Conservation (phyloP, 2,888 invertebrate genomes). For the Macrophya annulata region DNA sequence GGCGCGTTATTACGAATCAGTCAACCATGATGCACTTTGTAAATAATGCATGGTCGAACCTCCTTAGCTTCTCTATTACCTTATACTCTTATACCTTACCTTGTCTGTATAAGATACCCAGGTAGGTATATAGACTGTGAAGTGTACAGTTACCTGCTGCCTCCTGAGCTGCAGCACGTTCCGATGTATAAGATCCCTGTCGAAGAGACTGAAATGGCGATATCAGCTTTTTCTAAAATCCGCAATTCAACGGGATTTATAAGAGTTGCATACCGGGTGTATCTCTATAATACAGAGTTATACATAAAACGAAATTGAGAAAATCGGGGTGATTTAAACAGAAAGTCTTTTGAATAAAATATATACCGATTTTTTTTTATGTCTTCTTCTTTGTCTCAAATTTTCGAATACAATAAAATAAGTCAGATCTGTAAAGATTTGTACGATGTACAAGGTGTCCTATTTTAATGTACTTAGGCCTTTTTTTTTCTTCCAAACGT, state of each 20-base stretch:
- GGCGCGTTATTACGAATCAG: conserved; percentile 55
- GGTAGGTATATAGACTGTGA: background rate
- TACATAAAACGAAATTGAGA: background rate
- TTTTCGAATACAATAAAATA: too few relatives aligned
- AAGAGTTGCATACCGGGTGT: conserved; percentile 4
- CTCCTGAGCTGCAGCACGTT: conserved; percentile 8
- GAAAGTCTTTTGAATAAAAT: background rate
- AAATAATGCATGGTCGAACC: conserved; percentile 62
- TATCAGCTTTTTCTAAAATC: conserved; percentile 19
- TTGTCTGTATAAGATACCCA: background rate
- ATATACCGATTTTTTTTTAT: too few relatives aligned
- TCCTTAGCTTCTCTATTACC: conserved; percentile 6
- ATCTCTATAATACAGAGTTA: background rate
- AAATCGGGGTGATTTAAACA: background rate
- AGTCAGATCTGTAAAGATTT: too few relatives aligned
- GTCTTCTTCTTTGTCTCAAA: too few relatives aligned
- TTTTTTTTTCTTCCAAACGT: too few relatives aligned
- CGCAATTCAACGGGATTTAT: conserved; percentile 16
- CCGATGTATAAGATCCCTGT: background rate
- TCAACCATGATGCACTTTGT: conserved; percentile 60
- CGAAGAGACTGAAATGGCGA: conserved; percentile 14
- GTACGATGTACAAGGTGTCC: too few relatives aligned
- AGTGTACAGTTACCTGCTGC: conserved; percentile 13
- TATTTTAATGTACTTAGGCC: too few relatives aligned
- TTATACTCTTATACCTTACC: conserved; percentile 31